A percentile compares a stretch with the other conserved stretches of the same genome.
These are phyloP conservation scores for Arvicanthis niloticus DNA, from an alignment of 2,113 vertebrate genomes.

Conservation along the genomic window DNA sequence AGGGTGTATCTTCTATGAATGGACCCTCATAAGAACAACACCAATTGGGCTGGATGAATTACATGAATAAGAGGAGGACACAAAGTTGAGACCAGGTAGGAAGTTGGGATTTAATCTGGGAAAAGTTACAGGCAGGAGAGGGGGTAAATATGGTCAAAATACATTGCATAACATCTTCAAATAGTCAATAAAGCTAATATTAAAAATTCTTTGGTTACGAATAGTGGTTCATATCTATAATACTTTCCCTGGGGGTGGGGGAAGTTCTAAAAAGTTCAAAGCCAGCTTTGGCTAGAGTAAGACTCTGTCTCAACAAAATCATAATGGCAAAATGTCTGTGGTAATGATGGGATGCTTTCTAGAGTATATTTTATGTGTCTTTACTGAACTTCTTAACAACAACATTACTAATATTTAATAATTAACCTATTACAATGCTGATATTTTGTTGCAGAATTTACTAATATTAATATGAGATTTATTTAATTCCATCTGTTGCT, in stretches of 20 bases:
- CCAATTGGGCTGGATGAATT: background rate
- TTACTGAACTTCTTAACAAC: background rate
- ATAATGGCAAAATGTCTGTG: background rate
- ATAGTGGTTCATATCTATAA: background rate
- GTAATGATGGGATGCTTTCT: background rate
- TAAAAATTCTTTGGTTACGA: background rate
- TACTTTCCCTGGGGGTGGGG: accelerated
- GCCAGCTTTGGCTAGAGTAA: background rate
- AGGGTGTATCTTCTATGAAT: background rate
- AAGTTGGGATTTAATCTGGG: background rate
- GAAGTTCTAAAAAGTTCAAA: background rate
- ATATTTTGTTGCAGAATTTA: background rate
- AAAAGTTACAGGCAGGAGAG: background rate
- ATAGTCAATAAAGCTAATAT: background rate
- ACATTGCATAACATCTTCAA: background rate
- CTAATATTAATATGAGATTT: background rate
- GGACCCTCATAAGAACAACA: background rate
- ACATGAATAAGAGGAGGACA: background rate
- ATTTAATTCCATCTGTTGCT: no score
- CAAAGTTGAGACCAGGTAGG: background rate
- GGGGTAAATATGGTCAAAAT: background rate
- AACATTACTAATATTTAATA: background rate
- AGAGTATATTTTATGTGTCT: background rate
- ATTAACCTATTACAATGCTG: background rate
- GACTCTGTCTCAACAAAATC: no score